phyloP scores from a whole-genome alignment of 2,888 invertebrate genomes.

The Eupithecia tripunctaria region DNA sequence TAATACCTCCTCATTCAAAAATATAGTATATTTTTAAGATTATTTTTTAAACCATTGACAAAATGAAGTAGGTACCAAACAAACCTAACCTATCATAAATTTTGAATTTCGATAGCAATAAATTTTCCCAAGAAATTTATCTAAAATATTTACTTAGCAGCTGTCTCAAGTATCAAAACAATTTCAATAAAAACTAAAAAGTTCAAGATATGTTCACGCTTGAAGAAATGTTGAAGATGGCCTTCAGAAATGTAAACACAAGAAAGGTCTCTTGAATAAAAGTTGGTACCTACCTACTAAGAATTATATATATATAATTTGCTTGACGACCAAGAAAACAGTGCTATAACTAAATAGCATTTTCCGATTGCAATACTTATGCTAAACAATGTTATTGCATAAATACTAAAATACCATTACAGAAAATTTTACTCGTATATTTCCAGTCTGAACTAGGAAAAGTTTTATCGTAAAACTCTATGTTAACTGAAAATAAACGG shows the following conservation, averaged over 20 bases:
- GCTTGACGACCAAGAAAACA: background rate
- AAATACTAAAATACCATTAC: background rate
- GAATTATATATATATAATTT: background rate
- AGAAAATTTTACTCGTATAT: background rate
- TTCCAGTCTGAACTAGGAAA: background rate
- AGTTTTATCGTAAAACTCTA: no score
- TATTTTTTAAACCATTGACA: background rate
- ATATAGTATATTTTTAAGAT: background rate
- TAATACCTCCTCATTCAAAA: no score
- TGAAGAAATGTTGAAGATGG: background rate
- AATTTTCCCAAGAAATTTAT: background rate
- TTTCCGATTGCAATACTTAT: background rate
- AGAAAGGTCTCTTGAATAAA: background rate
- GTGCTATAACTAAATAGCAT: background rate
- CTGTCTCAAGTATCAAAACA: conserved; percentile 2
- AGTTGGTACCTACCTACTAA: no score
- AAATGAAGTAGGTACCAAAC: background rate
- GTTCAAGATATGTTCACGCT: background rate
- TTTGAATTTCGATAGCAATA: no score
- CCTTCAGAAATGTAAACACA: background rate
- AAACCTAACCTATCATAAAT: background rate
- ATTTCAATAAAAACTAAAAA: background rate
- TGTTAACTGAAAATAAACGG: background rate
- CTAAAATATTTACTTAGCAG: background rate
- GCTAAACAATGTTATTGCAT: background rate